phyloP scores from a whole-genome alignment of 2,888 invertebrate species.

The Athrips mouffetella region DNA sequence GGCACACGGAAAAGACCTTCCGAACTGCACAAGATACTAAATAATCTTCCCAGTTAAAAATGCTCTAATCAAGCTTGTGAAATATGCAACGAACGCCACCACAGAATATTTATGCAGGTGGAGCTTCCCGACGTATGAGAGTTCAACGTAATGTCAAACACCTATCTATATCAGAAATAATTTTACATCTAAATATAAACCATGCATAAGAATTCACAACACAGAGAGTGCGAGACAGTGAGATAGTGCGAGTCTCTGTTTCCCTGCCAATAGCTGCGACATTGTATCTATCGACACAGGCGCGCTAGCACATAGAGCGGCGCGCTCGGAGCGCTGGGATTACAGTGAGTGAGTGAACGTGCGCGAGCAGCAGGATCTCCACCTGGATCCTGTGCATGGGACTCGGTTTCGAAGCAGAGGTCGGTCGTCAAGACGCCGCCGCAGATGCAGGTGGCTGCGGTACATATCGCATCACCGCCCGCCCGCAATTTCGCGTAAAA shows the following conservation, averaged over 20 bases:
- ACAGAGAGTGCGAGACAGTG: slow-evolving; percentile 76
- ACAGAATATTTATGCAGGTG: slow-evolving; percentile 70
- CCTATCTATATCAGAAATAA: slow-evolving; percentile 78
- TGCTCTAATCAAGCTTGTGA: neutral
- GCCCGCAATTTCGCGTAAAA: slow-evolving; percentile 78
- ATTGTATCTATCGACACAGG: slow-evolving; percentile 74
- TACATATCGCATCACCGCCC: slow-evolving; percentile 78
- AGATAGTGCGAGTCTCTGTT: slow-evolving; percentile 75
- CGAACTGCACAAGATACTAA: no score
- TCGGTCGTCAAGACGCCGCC: slow-evolving; percentile 27
- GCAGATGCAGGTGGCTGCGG: slow-evolving; percentile 58
- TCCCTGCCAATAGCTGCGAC: slow-evolving; percentile 76
- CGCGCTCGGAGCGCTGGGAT: slow-evolving; percentile 32
- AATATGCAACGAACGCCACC: slow-evolving; percentile 22
- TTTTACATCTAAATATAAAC: slow-evolving; percentile 74
- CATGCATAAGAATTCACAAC: slow-evolving; percentile 78
- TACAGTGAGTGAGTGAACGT: slow-evolving; percentile 49
- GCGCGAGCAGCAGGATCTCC: slow-evolving; percentile 26
- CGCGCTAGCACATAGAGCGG: slow-evolving; percentile 35
- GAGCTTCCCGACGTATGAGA: slow-evolving; percentile 75
- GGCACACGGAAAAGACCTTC: no score
- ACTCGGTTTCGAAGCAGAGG: slow-evolving; percentile 16
- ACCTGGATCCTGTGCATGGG: neutral
- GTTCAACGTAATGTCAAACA: slow-evolving; percentile 79
- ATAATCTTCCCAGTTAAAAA: neutral